Percentiles rank a stretch among this genome's conserved stretches.
phyloP scores from a whole-genome alignment of 2,113 vertebrate species.

The Isurus oxyrinchus region DNA sequence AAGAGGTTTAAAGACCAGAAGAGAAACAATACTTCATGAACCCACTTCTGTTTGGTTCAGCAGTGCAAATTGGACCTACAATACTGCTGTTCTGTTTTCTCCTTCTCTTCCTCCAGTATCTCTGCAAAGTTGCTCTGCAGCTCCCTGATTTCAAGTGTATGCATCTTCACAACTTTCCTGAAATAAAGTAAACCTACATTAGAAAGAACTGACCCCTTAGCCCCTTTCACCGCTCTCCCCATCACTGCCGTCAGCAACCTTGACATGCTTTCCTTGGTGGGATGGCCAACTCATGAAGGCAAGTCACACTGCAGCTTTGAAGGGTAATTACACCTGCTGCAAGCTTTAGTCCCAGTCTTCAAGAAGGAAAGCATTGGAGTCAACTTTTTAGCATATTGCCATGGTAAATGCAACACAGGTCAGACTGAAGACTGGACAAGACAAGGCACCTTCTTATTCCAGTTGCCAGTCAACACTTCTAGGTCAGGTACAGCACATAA shows the following conservation, averaged over 20 bases:
- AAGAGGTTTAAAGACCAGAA: not conserved
- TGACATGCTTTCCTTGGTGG: not conserved
- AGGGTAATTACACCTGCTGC: not conserved
- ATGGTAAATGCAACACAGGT: not conserved
- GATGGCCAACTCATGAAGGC: not conserved
- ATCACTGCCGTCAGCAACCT: not conserved
- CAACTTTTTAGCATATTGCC: not conserved
- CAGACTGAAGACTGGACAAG: too few relatives aligned
- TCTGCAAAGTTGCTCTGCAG: not conserved
- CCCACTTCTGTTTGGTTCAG: not conserved
- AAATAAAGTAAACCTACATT: not conserved
- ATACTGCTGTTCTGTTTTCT: not conserved
- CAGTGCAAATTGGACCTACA: not conserved
- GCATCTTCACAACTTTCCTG: not conserved
- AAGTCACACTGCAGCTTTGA: not conserved
- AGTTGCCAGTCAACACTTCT: not conserved
- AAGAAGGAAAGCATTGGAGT: not conserved
- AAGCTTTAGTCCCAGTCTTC: not conserved
- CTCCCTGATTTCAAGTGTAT: not conserved
- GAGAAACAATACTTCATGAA: not conserved
- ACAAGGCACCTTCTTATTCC: not conserved
- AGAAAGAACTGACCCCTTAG: not conserved
- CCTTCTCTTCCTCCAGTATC: not conserved
- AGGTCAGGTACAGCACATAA: not conserved
- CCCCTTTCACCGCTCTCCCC: not conserved